Base-by-base conservation (phyloP, 2,888 invertebrate species). In the Drosophila macrospina region DNA sequence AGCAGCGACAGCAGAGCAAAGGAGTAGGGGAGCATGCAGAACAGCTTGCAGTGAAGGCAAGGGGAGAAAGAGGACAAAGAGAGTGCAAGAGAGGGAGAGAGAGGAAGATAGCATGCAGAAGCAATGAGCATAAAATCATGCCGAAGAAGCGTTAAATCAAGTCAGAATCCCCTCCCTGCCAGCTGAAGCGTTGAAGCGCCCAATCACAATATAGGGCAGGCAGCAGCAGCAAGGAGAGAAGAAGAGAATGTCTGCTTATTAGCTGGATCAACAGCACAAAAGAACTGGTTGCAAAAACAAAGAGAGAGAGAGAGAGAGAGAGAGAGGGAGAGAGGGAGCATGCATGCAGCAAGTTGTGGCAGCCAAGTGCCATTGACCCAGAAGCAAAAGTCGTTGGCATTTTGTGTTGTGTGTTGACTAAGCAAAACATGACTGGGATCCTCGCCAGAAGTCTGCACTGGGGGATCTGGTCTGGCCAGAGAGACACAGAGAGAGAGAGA, bases 371-470 rank as follows among this genome's bases (percentile, higher is more conserved):
- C 80, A 78, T 86, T 82, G 86, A 82, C 82, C 82, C 64, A 86
- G 59, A 86, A 73, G 78, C 70, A 86, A 66, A 75, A 78, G 82
- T 82, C 80, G 82, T 86, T 86, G 86, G 65, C 82, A 73, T 84
- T 42, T 44, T 8, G 2, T 28, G 16, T 41, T 15, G 34, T 15
- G 34, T 10, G 51, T 57, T 74, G 59, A 47, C 39, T 41, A 41
- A 41, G 11, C 39, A 41, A 41, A 20, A 41, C 39, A 41, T 41
- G 56, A 69, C 55, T 47, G 47, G 42, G 16, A 50, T 32, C 39
- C 37, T 34, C 37, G 5, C 13, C 34, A 48, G 24, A 42, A 39
- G 39, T 39, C 39, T 39, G 39, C 39, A 16, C 1, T 16, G 39
- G 10, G 39, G 10, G 39, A 39, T 39, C 16, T 39, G 39, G 10